Percentiles rank a stretch among this genome's conserved stretches.
Conservation (phyloP, 35 echinoderm and acorn worm species). For the Anneissia japonica region DNA sequence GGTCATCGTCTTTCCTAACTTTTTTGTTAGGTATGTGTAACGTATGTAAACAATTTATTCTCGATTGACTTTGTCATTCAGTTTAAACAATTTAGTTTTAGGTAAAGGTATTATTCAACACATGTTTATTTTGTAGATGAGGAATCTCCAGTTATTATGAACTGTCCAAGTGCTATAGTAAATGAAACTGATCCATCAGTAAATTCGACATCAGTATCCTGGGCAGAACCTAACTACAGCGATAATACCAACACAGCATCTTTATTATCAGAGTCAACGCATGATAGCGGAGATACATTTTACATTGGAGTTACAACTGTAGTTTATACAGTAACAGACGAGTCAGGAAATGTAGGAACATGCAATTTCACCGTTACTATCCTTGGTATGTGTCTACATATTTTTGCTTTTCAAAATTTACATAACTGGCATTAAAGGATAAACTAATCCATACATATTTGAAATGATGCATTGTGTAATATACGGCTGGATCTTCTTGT, state of each 20-base stretch:
- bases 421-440: too few relatives aligned
- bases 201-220: background rate
- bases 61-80: too few relatives aligned
- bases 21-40: too few relatives aligned
- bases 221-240: background rate
- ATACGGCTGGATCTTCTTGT: too few relatives aligned
- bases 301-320: constrained; percentile 12
- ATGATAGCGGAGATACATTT: constrained; percentile 27
- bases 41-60: too few relatives aligned
- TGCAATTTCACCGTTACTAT: constrained; percentile 43
- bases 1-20: too few relatives aligned
- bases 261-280: background rate
- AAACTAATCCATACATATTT: too few relatives aligned
- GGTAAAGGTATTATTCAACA: too few relatives aligned
- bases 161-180: background rate
- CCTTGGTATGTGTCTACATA: background rate
- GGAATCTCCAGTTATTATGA: background rate
- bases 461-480: too few relatives aligned
- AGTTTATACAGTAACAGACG: constrained; percentile 26
- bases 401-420: too few relatives aligned
- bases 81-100: too few relatives aligned
- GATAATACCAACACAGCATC: background rate
- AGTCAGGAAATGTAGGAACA: constrained; percentile 7
- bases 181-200: background rate
- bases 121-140: background rate